Conservation (phyloP, 2,113 vertebrate genomes). For the Thinocorus orbignyianus region DNA sequence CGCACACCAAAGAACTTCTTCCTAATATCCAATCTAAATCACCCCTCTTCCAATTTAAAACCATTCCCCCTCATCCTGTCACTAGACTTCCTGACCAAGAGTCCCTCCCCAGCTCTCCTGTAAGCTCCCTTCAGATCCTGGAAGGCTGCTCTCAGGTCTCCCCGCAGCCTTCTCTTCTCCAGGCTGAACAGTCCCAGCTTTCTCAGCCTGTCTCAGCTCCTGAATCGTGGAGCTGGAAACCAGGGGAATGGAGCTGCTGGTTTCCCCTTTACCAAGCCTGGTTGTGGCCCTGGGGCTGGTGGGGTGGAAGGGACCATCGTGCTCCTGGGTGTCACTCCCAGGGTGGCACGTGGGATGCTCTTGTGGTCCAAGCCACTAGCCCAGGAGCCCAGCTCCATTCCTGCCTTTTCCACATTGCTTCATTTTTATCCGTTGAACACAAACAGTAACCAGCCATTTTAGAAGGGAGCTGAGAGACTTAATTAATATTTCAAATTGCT, state of each 20-base stretch:
- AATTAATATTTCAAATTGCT: conserved; percentile 19
- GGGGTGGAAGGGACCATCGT: background rate
- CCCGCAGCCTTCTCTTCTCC: too few relatives aligned
- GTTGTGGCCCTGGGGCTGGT: rapidly evolving
- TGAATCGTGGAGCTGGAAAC: rapidly evolving
- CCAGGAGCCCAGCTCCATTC: rapidly evolving
- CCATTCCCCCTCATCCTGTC: too few relatives aligned
- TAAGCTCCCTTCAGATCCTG: too few relatives aligned
- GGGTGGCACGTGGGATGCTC: too few relatives aligned
- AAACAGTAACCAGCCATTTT: background rate
- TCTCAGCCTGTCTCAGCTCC: too few relatives aligned
- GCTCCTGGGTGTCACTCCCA: background rate
- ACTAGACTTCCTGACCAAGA: too few relatives aligned
- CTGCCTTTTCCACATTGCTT: background rate
- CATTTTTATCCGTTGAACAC: background rate
- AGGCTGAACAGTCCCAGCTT: too few relatives aligned
- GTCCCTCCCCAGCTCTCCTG: too few relatives aligned
- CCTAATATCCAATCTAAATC: too few relatives aligned
- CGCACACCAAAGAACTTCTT: too few relatives aligned
- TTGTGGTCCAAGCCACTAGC: background rate
- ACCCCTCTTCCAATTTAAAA: too few relatives aligned
- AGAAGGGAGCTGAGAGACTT: background rate
- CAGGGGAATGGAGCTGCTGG: background rate
- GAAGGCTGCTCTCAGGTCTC: too few relatives aligned
- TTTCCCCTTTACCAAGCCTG: background rate